Percentiles rank a stretch among this genome's conserved stretches.
These are phyloP conservation scores for Lutraria lutraria DNA, from an alignment of 2,888 invertebrate genomes.

Conservation along the genomic window DNA sequence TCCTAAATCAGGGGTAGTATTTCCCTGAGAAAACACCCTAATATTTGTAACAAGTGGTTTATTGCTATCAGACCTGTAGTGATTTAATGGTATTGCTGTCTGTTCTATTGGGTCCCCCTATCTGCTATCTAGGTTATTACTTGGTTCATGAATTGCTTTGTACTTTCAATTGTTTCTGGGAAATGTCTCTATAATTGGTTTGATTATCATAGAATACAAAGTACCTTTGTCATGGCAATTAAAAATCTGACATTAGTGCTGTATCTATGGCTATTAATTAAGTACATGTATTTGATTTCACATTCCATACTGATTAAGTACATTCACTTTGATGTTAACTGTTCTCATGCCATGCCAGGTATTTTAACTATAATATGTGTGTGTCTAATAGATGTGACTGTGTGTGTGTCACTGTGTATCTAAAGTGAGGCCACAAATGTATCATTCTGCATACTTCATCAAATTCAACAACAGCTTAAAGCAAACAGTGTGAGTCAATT, in stretches of 20 bases:
- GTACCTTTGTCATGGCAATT: not conserved
- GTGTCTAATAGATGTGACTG: too few species aligned
- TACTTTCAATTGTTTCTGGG: constrained; percentile 25
- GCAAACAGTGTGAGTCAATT: not conserved
- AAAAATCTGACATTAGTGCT: not conserved
- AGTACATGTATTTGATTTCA: not conserved
- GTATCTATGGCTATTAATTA: not conserved
- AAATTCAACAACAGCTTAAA: not conserved
- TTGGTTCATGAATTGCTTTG: not conserved
- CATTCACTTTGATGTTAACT: not conserved
- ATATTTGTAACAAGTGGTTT: constrained; percentile 20
- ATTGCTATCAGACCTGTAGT: not conserved
- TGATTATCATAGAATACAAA: not conserved
- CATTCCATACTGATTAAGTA: not conserved
- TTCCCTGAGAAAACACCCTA: constrained; percentile 35
- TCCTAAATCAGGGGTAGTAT: not conserved
- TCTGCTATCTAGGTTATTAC: not conserved
- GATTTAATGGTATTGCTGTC: not conserved
- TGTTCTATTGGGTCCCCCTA: not conserved
- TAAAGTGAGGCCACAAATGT: not conserved
- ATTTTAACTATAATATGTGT: not conserved
- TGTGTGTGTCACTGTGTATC: not conserved
- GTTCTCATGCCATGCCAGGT: not conserved
- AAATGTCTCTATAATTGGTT: constrained; percentile 18
- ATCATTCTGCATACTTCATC: not conserved